Conservation (phyloP, 2,113 vertebrate genomes). For the Chionodraco myersi region DNA sequence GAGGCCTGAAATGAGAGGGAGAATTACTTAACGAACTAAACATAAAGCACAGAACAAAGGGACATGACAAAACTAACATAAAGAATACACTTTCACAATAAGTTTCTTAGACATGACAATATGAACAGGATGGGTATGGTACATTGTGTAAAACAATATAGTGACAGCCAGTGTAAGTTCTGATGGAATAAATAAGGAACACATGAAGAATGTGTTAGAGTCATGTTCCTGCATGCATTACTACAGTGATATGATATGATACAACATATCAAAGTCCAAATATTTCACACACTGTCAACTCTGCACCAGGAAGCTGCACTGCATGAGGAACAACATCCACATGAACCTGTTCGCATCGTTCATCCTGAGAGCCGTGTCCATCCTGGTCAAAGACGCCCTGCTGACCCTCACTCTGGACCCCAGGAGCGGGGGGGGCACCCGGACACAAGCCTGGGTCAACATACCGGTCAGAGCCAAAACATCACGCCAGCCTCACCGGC, state of each 20-base stretch:
- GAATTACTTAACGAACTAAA: no score
- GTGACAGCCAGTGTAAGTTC: no score
- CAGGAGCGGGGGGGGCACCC: conserved; percentile 74
- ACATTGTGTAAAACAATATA: no score
- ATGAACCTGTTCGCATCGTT: conserved; percentile 97
- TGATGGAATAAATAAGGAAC: neutral
- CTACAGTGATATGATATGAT: neutral
- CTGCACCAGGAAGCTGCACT: conserved; percentile 90
- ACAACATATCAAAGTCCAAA: neutral
- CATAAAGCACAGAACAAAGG: no score
- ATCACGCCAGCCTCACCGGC: neutral
- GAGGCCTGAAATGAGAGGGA: no score
- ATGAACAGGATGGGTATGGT: no score
- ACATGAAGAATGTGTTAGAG: neutral
- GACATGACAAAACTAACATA: no score
- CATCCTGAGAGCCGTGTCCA: conserved; percentile 92
- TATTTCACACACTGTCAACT: conserved; percentile 1
- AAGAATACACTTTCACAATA: no score
- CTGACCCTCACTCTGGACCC: conserved; percentile 88
- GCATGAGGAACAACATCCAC: conserved; percentile 97
- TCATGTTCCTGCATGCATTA: neutral
- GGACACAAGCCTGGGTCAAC: conserved; percentile 85
- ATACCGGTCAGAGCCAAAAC: conserved; percentile 83
- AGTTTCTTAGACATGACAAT: no score
- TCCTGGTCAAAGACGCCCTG: conserved; percentile 92